Evolutionary conservation across 2,113 vertebrate genomes (phyloP).

Genomic region (Apeltes quadracus): DNA sequence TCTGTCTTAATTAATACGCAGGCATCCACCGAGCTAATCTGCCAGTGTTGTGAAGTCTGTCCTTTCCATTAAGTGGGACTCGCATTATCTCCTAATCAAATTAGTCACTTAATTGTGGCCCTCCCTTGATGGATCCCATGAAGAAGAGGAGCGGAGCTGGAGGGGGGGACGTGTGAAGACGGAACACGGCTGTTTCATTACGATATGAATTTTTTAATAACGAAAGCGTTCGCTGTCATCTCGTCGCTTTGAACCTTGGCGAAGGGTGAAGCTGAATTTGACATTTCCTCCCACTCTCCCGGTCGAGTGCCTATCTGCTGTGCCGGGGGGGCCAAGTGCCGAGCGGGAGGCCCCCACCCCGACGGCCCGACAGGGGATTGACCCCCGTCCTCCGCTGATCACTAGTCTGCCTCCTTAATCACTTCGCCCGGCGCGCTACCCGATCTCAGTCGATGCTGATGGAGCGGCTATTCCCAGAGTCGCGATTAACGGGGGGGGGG

Average conservation of each 20-base stretch:
- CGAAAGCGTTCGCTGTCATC: slow-evolving; percentile 61
- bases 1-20: slow-evolving; percentile 80
- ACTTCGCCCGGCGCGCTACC: slow-evolving; percentile 44
- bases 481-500: slow-evolving; percentile 25
- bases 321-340: slow-evolving; percentile 50
- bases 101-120: slow-evolving; percentile 80
- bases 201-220: slow-evolving; percentile 75
- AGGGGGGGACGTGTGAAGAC: slow-evolving; percentile 55
- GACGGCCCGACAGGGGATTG: slow-evolving; percentile 66
- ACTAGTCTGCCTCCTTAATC: slow-evolving; percentile 64
- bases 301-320: slow-evolving; percentile 44
- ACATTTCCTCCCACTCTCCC: slow-evolving; percentile 56
- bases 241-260: slow-evolving; percentile 65
- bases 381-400: slow-evolving; percentile 66
- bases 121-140: slow-evolving; percentile 72
- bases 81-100: slow-evolving; percentile 80
- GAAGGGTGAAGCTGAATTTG: slow-evolving; percentile 63
- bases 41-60: slow-evolving; percentile 78
- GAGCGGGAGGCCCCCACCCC: slow-evolving; percentile 54
- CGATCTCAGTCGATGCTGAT: slow-evolving; percentile 52
- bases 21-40: slow-evolving; percentile 76
- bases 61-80: slow-evolving; percentile 80
- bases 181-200: slow-evolving; percentile 71
- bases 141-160: slow-evolving; percentile 47
- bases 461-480: slow-evolving; percentile 27